Evolutionary conservation across 2,797 vertebrate species (phyloP).

Genomic region (Gymnocypris eckloni): DNA sequence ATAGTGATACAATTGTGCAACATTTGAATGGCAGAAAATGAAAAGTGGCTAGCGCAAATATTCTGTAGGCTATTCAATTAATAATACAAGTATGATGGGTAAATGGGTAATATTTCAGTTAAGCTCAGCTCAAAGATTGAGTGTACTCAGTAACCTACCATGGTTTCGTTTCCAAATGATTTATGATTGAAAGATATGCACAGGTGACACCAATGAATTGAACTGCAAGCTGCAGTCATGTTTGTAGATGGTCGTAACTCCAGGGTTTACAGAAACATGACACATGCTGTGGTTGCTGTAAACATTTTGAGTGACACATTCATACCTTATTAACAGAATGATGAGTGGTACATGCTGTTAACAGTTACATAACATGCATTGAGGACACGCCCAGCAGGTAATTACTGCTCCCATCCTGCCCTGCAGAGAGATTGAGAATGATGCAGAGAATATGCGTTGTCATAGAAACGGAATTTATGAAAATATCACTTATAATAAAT

Average conservation of each 20-base stretch:
- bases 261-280: conserved; percentile 4
- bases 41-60: not conserved
- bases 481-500: not conserved
- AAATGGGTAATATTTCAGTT: not conserved
- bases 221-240: not conserved
- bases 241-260: not conserved
- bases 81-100: not conserved
- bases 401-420: not conserved
- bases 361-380: conserved; percentile 16
- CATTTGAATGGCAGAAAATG: not conserved
- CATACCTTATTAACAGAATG: not conserved
- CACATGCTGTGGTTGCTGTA: not conserved
- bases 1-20: conserved; percentile 10
- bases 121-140: not conserved
- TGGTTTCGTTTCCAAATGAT: not conserved
- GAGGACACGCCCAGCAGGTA: not conserved
- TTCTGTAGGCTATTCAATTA: not conserved
- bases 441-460: not conserved
- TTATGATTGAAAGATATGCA: not conserved
- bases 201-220: not conserved
- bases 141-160: not conserved
- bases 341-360: conserved; percentile 16
- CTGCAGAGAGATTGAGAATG: not conserved
- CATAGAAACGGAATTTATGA: conserved; percentile 5
- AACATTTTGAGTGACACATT: conserved; percentile 5